phyloP scores from a whole-genome alignment of 2,888 invertebrate genomes.

The Empis livida region DNA sequence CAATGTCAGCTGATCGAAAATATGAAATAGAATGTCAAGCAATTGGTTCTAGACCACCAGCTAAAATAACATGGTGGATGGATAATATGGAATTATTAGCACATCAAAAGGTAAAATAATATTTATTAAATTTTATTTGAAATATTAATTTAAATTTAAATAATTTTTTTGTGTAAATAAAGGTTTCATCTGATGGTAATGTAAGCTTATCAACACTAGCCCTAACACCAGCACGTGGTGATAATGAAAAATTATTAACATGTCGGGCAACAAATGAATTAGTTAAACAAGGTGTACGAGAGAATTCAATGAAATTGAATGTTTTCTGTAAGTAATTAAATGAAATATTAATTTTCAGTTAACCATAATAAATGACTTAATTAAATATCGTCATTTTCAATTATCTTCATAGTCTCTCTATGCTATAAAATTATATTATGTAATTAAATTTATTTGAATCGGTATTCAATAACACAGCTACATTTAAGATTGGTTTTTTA shows the following conservation, averaged over 20 bases:
- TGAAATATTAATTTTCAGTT: too few relatives aligned
- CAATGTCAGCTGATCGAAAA: constrained; percentile 68
- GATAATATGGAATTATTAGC: constrained; percentile 52
- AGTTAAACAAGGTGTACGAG: constrained; percentile 57
- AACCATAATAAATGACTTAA: too few relatives aligned
- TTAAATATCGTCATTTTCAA: too few relatives aligned
- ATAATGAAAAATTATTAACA: constrained; percentile 64
- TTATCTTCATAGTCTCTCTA: too few relatives aligned
- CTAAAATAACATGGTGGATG: constrained; percentile 76
- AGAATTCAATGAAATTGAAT: constrained; percentile 69
- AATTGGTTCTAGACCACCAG: constrained; percentile 73
- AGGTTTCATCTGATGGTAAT: constrained; percentile 73
- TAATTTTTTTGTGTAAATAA: too few relatives aligned
- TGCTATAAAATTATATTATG: too few relatives aligned
- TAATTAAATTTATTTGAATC: too few relatives aligned
- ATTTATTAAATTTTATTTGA: too few relatives aligned
- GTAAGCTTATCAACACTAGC: constrained; percentile 63
- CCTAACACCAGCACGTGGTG: constrained; percentile 61
- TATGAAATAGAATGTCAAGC: constrained; percentile 74
- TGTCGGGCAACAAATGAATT: constrained; percentile 70
- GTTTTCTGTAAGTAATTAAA: constrained; percentile 85
- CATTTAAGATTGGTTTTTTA: too few relatives aligned
- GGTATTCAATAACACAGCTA: too few relatives aligned
- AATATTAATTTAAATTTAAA: too few relatives aligned
- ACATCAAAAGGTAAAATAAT: constrained; percentile 29